Percentiles rank a stretch among this genome's conserved stretches.
Evolutionary conservation across 2,797 vertebrate genomes (phyloP).

Genomic region (Cygnus olor): DNA sequence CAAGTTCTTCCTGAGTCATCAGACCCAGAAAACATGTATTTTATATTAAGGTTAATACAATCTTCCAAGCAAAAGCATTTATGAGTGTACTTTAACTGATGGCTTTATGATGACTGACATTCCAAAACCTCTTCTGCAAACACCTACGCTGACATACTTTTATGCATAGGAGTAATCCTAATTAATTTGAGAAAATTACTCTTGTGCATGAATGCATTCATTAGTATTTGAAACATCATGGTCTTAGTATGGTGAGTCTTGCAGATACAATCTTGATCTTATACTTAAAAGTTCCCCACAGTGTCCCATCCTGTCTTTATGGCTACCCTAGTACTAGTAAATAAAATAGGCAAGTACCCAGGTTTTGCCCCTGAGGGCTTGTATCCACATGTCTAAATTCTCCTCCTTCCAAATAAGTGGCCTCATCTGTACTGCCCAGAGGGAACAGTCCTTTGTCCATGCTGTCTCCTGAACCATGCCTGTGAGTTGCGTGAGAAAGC

Average conservation of each 20-base stretch:
- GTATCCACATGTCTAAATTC: neutral
- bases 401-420: neutral
- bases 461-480: neutral
- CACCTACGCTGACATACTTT: conserved; percentile 57
- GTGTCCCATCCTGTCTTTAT: neutral
- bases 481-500: neutral
- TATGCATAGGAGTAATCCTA: conserved; percentile 50
- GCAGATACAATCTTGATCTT: conserved; percentile 47
- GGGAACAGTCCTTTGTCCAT: neutral
- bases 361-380: neutral
- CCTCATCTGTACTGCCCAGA: neutral
- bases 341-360: neutral
- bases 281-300: conserved; percentile 2
- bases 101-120: conserved; percentile 63
- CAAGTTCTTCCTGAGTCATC: conserved; percentile 63
- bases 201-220: conserved; percentile 37
- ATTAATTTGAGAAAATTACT: conserved; percentile 69
- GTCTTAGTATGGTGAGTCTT: neutral
- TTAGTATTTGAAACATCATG: conserved; percentile 21
- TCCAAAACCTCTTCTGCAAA: conserved; percentile 43
- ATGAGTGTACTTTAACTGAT: conserved; percentile 61
- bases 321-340: neutral
- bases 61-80: conserved; percentile 47
- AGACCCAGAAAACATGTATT: conserved; percentile 64
- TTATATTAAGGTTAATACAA: conserved; percentile 55